Evolutionary conservation across 92 coral and sea anemone genomes (phyloP).

Genomic region (Nematostella vectensis): DNA sequence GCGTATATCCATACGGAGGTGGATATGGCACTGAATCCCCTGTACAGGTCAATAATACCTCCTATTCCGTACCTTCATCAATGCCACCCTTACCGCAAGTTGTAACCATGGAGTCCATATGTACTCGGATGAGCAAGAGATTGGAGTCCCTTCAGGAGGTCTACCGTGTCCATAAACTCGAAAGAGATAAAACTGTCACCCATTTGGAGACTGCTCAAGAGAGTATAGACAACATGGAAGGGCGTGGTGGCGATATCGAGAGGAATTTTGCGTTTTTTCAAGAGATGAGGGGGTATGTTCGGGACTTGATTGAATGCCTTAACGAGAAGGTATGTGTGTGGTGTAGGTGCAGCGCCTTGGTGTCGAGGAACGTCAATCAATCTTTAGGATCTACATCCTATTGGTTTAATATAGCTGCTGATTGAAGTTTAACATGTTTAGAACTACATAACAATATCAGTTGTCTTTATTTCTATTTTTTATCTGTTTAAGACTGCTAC

Average conservation of each 20-base stretch:
- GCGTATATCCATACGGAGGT: conserved; percentile 35
- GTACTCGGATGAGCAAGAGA: conserved; percentile 69
- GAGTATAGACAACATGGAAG: conserved; percentile 54
- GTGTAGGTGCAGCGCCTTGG: no score
- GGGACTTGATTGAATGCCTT: conserved; percentile 99
- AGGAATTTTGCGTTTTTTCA: conserved; percentile 85
- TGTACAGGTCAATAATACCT: conserved; percentile 13
- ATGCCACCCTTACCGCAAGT: conserved; percentile 37
- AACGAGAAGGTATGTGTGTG: conserved; percentile 77
- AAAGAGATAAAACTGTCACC: conserved; percentile 59
- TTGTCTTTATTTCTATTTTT: no score
- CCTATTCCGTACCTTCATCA: conserved; percentile 9
- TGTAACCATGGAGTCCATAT: conserved; percentile 75
- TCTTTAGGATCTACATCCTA: no score
- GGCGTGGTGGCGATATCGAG: conserved; percentile 77
- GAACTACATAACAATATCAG: no score
- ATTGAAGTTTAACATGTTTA: no score
- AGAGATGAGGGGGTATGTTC: conserved; percentile 99
- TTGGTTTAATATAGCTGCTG: no score
- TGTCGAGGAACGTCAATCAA: no score
- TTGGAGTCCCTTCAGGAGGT: conserved; percentile 73
- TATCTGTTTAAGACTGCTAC: no score
- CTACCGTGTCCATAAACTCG: conserved; percentile 72
- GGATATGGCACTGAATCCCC: conserved; percentile 30
- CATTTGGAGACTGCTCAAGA: conserved; percentile 75